Evolutionary conservation across 30 jellyfish, hydroid and myxozoan species (phyloP), one percentile per base, ranked within the genome.

Genomic region (Pseudorhiza aurosa): DNA sequence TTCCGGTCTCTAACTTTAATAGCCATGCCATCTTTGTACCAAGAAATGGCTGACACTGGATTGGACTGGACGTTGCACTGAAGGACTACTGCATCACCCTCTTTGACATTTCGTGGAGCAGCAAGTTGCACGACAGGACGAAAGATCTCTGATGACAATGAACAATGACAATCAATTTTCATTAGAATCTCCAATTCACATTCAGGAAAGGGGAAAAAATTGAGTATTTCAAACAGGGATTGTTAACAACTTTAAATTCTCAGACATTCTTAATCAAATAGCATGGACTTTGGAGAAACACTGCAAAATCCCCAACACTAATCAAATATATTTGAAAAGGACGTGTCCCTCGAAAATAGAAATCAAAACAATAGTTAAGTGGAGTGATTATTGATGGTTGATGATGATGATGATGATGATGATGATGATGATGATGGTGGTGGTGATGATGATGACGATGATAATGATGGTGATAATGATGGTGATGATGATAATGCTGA

Each of bases 11-110:
- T 37, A 11, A 58, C 27, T 0, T 68, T 36, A 32, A 77, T 51
- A 31, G 22, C 46, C 5, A 27, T 32, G 24, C 91, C 91, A 56
- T 76, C 70, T 62, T 78, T 84, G 56, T 24, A 84, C 98, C 98
- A 91, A 19, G 73, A 22, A 6, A 91, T 71, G 30, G 42, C 47
- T 0, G 98, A 87, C 11, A 80, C 51, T n/a, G 98, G 98, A 40
- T 91, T 83, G 17, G 98, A 65, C 0, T 75, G 63, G 69, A 91
- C 95, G 40, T 62, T 42, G 40, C 98, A 91, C 17, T 87, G 24
- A 18, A 91, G 69, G 36, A 43, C 33, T 10, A 85, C 90, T 0
- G 87, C 81, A 25, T 63, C 56, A 15, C 95, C 95, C 49, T 74
- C 93, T 42, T 65, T 37, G 19, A 0, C 26, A 15, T 29, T 37